phyloP scores from a whole-genome alignment of 2,888 invertebrate species.

The Allygus modestus region DNA sequence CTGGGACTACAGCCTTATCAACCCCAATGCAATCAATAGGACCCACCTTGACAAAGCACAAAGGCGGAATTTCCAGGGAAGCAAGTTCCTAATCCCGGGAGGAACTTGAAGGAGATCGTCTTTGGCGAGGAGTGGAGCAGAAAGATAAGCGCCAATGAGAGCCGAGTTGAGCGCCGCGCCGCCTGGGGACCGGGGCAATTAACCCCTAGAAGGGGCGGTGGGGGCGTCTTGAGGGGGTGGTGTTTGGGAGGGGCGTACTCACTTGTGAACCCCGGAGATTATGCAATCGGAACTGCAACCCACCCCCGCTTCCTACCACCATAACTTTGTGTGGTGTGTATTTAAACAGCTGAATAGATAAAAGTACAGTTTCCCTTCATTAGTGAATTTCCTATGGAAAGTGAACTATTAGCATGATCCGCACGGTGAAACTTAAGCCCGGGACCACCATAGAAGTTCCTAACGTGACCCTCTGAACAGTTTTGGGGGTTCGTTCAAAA shows the following conservation, averaged over 20 bases:
- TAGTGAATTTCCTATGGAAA: too few relatives aligned
- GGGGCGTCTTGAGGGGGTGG: conserved; percentile 12
- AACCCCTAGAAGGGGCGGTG: neutral
- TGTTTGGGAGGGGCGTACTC: neutral
- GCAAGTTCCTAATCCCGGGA: conserved; percentile 15
- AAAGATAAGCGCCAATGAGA: conserved; percentile 38
- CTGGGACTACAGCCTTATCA: neutral
- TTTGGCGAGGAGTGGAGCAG: conserved; percentile 33
- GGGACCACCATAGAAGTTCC: too few relatives aligned
- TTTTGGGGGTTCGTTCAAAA: too few relatives aligned
- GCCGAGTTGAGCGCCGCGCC: neutral
- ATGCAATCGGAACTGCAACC: neutral
- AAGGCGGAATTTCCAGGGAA: neutral
- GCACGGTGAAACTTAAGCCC: too few relatives aligned
- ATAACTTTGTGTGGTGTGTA: neutral
- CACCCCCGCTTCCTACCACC: neutral
- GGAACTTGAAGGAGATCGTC: conserved; percentile 20
- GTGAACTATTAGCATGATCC: too few relatives aligned
- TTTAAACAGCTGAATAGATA: too few relatives aligned
- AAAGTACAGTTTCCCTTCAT: too few relatives aligned
- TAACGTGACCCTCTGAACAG: too few relatives aligned
- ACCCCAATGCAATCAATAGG: neutral
- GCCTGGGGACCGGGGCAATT: conserved; percentile 6
- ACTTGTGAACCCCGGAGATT: conserved; percentile 22
- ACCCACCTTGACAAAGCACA: conserved; percentile 10